Percentiles rank a stretch among this genome's conserved stretches.
phyloP scores from a whole-genome alignment of 1,140 invertebrate genomes.

The Pseudoatta argentina region DNA sequence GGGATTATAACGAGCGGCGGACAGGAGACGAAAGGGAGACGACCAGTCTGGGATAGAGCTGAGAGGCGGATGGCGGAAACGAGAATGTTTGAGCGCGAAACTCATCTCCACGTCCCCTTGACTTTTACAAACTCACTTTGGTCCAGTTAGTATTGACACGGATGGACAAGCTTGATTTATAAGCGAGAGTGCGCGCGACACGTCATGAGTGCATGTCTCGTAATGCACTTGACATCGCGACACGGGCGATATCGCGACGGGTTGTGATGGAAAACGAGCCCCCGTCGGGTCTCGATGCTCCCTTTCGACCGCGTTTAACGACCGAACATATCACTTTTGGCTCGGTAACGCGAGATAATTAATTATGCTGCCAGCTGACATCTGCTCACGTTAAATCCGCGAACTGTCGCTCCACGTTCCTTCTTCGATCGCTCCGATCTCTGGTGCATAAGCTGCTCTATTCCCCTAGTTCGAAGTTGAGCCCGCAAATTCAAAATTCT shows the following conservation, averaged over 20 bases:
- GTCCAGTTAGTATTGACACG: constrained; percentile 65
- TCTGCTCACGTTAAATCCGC: constrained; percentile 9
- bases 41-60: background rate
- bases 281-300: constrained; percentile 44
- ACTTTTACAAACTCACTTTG: constrained; percentile 69
- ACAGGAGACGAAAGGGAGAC: constrained; percentile 10
- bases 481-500: background rate
- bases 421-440: background rate
- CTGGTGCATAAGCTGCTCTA: constrained; percentile 2
- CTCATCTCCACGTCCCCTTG: constrained; percentile 55
- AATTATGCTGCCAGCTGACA: constrained; percentile 40
- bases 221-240: constrained; percentile 64
- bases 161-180: constrained; percentile 63
- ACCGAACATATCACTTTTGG: constrained; percentile 54
- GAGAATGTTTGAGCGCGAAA: constrained; percentile 25
- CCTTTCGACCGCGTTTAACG: constrained; percentile 57
- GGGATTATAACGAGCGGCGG: constrained; percentile 68
- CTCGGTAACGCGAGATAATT: constrained; percentile 51
- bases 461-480: background rate
- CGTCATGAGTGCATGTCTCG: constrained; percentile 59
- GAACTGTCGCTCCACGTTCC: background rate
- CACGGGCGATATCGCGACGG: constrained; percentile 58
- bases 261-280: constrained; percentile 55
- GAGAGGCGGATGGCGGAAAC: constrained; percentile 33
- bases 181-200: constrained; percentile 63